Percentiles rank a stretch among this genome's conserved stretches.
phyloP scores from a whole-genome alignment of 23 tunicate species.

The Phallusia fumigata region DNA sequence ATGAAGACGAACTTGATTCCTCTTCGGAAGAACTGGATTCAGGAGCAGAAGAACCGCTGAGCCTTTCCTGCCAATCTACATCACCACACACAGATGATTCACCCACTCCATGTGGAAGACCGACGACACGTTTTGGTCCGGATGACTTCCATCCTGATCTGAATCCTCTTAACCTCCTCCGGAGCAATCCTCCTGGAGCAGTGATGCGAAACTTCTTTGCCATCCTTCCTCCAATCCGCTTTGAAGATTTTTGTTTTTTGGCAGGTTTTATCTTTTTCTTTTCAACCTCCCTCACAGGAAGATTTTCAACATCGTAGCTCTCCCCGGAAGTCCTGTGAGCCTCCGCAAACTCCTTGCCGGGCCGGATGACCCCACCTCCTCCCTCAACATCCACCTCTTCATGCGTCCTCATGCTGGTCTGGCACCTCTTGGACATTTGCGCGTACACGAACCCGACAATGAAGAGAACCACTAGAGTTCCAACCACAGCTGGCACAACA shows the following conservation, averaged over 20 bases:
- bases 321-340: slow-evolving; percentile 3
- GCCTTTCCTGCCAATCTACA: neutral
- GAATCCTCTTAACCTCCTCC: neutral
- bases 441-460: slow-evolving; percentile 46
- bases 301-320: neutral
- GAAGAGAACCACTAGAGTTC: slow-evolving; percentile 42
- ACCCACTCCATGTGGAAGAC: slow-evolving; percentile 23
- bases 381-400: slow-evolving; percentile 48
- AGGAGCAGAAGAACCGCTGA: neutral
- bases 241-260: neutral
- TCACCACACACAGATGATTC: slow-evolving; percentile 35
- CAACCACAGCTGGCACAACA: slow-evolving; percentile 65
- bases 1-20: neutral
- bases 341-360: slow-evolving; percentile 9
- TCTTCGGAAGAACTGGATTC: neutral
- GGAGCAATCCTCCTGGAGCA: neutral
- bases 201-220: neutral
- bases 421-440: slow-evolving; percentile 47
- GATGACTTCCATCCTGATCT: neutral
- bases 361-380: neutral
- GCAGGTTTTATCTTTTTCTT: neutral
- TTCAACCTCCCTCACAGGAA: neutral
- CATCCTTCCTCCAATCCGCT: neutral
- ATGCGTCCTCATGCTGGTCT: slow-evolving; percentile 37
- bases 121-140: slow-evolving; percentile 34